Evolutionary conservation across 2,888 invertebrate genomes (phyloP).

Genomic region (Electrophaes corylata): DNA sequence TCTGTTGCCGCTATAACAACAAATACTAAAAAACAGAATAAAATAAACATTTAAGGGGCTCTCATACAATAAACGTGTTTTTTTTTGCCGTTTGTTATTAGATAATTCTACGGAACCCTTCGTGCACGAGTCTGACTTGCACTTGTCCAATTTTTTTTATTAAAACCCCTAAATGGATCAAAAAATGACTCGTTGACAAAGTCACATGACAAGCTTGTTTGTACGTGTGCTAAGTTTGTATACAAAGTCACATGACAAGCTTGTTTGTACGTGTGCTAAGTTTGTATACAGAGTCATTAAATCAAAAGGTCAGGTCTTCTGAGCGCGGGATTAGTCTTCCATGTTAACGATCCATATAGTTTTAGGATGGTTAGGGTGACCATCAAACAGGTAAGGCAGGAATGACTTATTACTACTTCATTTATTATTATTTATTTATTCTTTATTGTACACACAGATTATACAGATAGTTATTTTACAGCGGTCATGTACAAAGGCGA

Average conservation of each 20-base stretch:
- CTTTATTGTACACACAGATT: too few relatives aligned
- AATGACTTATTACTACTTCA: neutral
- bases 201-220: neutral
- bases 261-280: constrained; percentile 29
- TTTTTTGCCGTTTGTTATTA: too few relatives aligned
- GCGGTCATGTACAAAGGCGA: too few relatives aligned
- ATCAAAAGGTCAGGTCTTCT: constrained; percentile 55
- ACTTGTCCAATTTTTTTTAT: too few relatives aligned
- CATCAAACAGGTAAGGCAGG: neutral
- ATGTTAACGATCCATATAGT: constrained; percentile 52
- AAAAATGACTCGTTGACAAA: neutral
- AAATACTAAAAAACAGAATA: too few relatives aligned
- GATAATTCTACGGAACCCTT: too few relatives aligned
- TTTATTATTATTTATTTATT: too few relatives aligned
- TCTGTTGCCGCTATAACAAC: too few relatives aligned
- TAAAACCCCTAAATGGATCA: neutral
- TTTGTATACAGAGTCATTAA: constrained; percentile 57
- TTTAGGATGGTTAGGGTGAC: constrained; percentile 42
- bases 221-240: constrained; percentile 29
- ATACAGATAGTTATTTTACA: too few relatives aligned
- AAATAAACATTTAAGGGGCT: too few relatives aligned
- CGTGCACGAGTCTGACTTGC: too few relatives aligned
- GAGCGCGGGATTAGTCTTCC: constrained; percentile 55
- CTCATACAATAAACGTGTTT: too few relatives aligned
- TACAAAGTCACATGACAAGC: neutral